Percentiles rank a stretch among this genome's conserved stretches.
Conservation (phyloP, 1,140 invertebrate genomes). For the Magallana ariakensis region DNA sequence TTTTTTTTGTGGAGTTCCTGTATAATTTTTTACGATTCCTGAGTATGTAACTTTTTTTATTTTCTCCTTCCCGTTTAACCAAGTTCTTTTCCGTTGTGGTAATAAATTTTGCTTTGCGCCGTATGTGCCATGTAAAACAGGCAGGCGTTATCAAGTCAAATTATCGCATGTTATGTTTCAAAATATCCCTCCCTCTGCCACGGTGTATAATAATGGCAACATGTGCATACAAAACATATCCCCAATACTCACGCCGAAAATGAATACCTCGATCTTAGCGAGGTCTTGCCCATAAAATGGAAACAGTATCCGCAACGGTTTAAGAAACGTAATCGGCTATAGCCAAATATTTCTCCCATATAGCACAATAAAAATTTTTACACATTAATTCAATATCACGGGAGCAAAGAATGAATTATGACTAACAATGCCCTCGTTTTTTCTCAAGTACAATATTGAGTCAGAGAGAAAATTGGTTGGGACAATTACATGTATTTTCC, state of each 20-base stretch:
- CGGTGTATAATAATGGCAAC: constrained; percentile 13
- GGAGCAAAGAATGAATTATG: constrained; percentile 1
- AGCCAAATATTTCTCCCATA: constrained; percentile 33
- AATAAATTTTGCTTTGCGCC: constrained; percentile 36
- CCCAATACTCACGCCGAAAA: neutral
- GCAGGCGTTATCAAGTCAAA: constrained; percentile 21
- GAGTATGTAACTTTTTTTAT: constrained; percentile 10
- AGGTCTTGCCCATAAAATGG: constrained; percentile 24
- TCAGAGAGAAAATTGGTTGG: neutral
- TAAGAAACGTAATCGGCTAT: constrained; percentile 16
- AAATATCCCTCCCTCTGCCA: constrained; percentile 35
- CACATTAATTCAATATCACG: constrained; percentile 36
- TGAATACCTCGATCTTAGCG: constrained; percentile 1
- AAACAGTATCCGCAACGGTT: constrained; percentile 3
- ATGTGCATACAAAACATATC: constrained; percentile 24
- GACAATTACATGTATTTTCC: constrained; percentile 22
- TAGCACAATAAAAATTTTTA: constrained; percentile 30
- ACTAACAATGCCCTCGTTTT: constrained; percentile 22
- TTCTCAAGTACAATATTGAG: constrained; percentile 28
- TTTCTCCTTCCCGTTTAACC: constrained; percentile 31
- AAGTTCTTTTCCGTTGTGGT: constrained; percentile 35
- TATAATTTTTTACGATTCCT: constrained; percentile 27
- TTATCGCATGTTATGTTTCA: constrained; percentile 38
- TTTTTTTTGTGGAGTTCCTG: constrained; percentile 22
- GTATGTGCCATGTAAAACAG: constrained; percentile 36